Conservation (phyloP, 2,797 vertebrate genomes). For the Melanotaenia pygmaea region DNA sequence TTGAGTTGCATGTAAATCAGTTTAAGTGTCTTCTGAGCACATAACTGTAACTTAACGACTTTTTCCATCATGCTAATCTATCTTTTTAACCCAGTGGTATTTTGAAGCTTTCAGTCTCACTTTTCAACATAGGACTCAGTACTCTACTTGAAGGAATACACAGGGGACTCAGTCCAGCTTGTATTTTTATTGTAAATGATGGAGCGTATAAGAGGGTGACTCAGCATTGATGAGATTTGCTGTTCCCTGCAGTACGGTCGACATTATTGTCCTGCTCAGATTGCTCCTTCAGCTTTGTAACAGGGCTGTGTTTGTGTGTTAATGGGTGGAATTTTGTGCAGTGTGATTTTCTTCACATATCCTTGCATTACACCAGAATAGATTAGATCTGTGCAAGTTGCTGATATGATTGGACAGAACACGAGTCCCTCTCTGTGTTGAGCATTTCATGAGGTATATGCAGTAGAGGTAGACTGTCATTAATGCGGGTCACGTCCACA, state of each 20-base stretch:
- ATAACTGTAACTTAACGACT: neutral
- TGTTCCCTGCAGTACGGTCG: constrained; percentile 32
- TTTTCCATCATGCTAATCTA: neutral
- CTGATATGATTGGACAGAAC: constrained; percentile 4
- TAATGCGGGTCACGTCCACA: constrained; percentile 50
- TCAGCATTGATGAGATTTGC: constrained; percentile 31
- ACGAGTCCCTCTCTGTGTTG: neutral
- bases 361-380: constrained; percentile 12
- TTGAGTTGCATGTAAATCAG: neutral
- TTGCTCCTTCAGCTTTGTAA: constrained; percentile 9
- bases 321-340: neutral
- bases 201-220: constrained; percentile 26
- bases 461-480: constrained; percentile 29
- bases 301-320: neutral
- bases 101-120: neutral
- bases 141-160: neutral
- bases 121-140: neutral
- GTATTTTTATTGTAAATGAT: constrained; percentile 17
- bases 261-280: constrained; percentile 29
- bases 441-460: constrained; percentile 18
- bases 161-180: neutral
- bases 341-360: constrained; percentile 6
- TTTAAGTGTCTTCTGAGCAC: neutral
- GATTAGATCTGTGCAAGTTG: constrained; percentile 16
- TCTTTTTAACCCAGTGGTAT: neutral